These are phyloP conservation scores for Pollimyrus isidori DNA, from an alignment of 2,113 vertebrate species.

Conservation along the genomic window DNA sequence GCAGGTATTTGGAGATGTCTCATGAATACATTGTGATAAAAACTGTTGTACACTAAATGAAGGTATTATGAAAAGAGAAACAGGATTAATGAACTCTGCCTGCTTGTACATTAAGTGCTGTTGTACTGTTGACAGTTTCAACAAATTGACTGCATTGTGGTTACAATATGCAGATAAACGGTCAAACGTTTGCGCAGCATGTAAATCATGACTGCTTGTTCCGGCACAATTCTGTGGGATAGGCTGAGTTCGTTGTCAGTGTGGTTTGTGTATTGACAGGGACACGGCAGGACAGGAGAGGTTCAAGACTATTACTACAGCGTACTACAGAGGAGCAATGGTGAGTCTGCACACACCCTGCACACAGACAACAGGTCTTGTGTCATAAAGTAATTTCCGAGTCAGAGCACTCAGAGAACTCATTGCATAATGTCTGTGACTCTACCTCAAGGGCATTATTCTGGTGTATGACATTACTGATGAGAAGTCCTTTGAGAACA, in stretches of 20 bases:
- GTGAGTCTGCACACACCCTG: constrained; percentile 48
- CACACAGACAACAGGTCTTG: constrained; percentile 16
- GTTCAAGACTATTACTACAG: constrained; percentile 93
- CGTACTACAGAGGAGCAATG: constrained; percentile 96
- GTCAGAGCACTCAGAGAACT: background rate
- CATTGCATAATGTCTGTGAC: constrained; percentile 13
- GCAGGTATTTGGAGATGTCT: background rate
- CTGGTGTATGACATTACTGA: constrained; percentile 93
- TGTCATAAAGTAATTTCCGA: background rate
- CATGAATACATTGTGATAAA: background rate
- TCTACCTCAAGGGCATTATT: constrained; percentile 73
- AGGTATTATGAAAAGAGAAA: background rate
- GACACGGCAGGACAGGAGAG: constrained; percentile 91
- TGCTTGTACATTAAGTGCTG: background rate
- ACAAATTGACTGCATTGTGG: background rate
- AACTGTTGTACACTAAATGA: background rate
- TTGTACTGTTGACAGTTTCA: background rate
- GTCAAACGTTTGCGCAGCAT: background rate
- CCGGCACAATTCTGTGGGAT: background rate
- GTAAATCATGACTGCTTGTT: background rate
- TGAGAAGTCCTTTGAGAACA: constrained; percentile 87
- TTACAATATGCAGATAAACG: background rate
- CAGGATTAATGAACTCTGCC: background rate
- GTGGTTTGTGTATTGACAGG: constrained; percentile 51
- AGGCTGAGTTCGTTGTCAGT: background rate